A percentile compares a stretch with the other conserved stretches of the same genome.
These are phyloP conservation scores for Zaprionus taronus DNA, from an alignment of 1,140 invertebrate genomes.

Conservation along the genomic window DNA sequence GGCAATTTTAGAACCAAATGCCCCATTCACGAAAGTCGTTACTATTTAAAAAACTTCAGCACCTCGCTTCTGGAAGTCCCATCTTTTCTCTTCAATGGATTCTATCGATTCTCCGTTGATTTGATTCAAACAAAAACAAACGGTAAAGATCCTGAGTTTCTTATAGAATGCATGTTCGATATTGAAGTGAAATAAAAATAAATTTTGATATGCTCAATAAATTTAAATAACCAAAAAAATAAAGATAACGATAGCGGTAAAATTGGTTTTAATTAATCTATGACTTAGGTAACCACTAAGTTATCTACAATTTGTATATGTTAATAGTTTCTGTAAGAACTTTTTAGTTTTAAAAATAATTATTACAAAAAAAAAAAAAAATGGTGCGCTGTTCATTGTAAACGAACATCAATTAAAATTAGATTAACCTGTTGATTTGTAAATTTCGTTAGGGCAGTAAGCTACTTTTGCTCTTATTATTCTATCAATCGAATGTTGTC, in stretches of 20 bases:
- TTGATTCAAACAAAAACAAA: conserved; percentile 20
- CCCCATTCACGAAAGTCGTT: conserved; percentile 27
- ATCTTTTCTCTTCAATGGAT: conserved; percentile 38
- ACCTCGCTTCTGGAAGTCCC: conserved; percentile 24
- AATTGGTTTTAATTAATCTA: too few species aligned
- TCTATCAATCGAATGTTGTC: conserved; percentile 26
- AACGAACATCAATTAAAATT: conserved; percentile 28
- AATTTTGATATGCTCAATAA: not conserved
- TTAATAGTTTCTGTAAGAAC: not conserved
- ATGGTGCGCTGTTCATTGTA: not conserved
- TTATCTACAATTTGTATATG: not conserved
- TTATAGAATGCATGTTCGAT: conserved; percentile 26
- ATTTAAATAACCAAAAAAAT: not conserved
- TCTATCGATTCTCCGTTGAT: conserved; percentile 29
- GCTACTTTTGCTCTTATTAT: not conserved
- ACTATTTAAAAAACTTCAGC: conserved; percentile 47
- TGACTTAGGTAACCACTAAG: not conserved
- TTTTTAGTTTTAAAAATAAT: not conserved
- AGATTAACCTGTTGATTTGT: not conserved
- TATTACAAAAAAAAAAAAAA: not conserved
- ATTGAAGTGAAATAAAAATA: conserved; percentile 35
- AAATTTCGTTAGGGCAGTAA: not conserved
- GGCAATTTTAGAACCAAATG: conserved; percentile 45
- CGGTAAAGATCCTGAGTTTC: conserved; percentile 12
- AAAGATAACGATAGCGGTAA: not conserved